A percentile compares a stretch with the other conserved stretches of the same genome.
Evolutionary conservation across 1,140 invertebrate species (phyloP).

Genomic region (Pogonomyrmex barbatus): DNA sequence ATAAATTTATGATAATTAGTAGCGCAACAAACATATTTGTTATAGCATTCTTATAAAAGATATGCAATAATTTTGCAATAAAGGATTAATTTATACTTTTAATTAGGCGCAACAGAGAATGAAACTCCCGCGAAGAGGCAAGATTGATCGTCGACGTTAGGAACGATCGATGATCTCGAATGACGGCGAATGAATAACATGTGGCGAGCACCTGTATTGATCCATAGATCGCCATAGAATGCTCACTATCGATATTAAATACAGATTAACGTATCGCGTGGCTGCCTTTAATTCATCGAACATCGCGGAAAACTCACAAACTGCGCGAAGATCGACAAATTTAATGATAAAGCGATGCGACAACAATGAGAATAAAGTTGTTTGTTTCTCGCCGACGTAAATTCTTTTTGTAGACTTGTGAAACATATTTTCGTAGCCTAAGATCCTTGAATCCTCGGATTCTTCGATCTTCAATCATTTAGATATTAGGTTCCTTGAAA

Average conservation of each 20-base stretch:
- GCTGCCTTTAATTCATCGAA: conserved; percentile 59
- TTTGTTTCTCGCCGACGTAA: conserved; percentile 57
- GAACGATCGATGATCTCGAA: conserved; percentile 53
- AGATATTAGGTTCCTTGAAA: conserved; percentile 24
- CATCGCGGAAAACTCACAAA: conserved; percentile 44
- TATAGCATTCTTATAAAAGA: background rate
- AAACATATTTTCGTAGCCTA: conserved; percentile 52
- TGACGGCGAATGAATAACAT: background rate
- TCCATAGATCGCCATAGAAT: conserved; percentile 48
- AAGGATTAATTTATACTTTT: conserved; percentile 41
- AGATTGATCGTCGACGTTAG: conserved; percentile 21
- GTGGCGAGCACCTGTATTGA: conserved; percentile 39
- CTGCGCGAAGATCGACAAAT: conserved; percentile 39
- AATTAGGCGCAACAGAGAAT: conserved; percentile 1
- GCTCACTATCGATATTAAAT: conserved; percentile 55
- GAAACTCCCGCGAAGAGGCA: conserved; percentile 23
- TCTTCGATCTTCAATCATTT: conserved; percentile 46
- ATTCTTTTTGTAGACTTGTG: conserved; percentile 46
- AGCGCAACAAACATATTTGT: background rate
- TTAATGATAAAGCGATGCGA: conserved; percentile 47
- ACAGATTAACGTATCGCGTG: conserved; percentile 49
- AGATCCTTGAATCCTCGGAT: conserved; percentile 51
- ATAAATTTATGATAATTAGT: conserved; percentile 33
- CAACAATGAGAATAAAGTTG: conserved; percentile 28
- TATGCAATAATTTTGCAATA: conserved; percentile 21